Evolutionary conservation across 2,888 invertebrate genomes (phyloP), one percentile per base, ranked within the genome.

Genomic region (Drosophila hamatofila): DNA sequence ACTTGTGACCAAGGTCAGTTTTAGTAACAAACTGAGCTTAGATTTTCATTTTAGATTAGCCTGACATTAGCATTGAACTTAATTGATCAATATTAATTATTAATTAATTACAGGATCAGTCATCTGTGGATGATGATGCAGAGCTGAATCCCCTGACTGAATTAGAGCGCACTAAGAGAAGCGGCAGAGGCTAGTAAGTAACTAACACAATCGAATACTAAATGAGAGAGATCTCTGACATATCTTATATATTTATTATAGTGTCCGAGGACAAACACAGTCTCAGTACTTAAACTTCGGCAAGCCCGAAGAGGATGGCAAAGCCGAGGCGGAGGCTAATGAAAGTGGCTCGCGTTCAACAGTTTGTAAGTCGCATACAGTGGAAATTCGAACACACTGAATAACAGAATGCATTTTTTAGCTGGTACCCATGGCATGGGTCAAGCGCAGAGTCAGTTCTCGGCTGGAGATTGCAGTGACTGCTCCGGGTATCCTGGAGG

Each of bases 371-470:
- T 81, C 23, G 11, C 14, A 3, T 7, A 16, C 9, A 37, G 4
- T 2, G 3, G 8, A 52, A 16, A 25, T 3, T 27, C n/a, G 27
- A 35, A 23, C 11, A 27, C 6, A n/a, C 37, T 75, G 7, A 56
- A 11, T 18, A 42, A 42, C 5, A 1, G 0, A 9, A 30, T 51
- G 1, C 2, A 46, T 14, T 35, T 44, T 14, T 21, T 81, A 97
- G 97, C 95, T 93, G 97, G 97, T 51, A 95, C 94, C 74, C 96
- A 95, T 89, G 97, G 97, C 62, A 97, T 97, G 96, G 97, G 97
- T 0, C 97, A 97, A 93, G 97, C 97, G 0, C 97, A 97, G 93
- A 97, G 97, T 92, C 97, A 97, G 93, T 96, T 96, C 55, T 94
- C 95, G 68, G 95, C 95, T n/a, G 91, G 91, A 11, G 91, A 91